Base-by-base conservation (phyloP, 2,113 vertebrate genomes). In the Sorex araneus region DNA sequence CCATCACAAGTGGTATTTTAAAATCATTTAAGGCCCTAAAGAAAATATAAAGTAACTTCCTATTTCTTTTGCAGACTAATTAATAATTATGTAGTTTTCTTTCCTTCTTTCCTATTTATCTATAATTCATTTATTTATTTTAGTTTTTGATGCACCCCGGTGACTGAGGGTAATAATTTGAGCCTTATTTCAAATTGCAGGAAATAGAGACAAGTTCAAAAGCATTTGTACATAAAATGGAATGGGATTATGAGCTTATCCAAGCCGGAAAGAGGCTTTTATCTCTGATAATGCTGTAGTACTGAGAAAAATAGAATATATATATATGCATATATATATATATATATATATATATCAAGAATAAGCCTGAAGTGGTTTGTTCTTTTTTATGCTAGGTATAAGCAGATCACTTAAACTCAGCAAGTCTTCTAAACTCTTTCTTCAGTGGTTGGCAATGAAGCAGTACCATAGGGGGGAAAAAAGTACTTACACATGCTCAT, bases 191-290 rank as follows among this genome's bases (percentile, higher is more conserved):
- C n/a, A 85, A 82, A 88, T 92, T 10, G 8, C 47, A 93, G 66
- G 50, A 83, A 95, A 90, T 36, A 57, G 43, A 54, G 3, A 85
- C 47, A 66, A 94, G 27, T 8, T n/a, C 34, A 82, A 97, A 95
- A n/a, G 30, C 43, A 57, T 80, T 93, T 88, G 13, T 71, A 83
- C 21, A n/a, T 79, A 87, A 89, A 95, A 94, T 83, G 8, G 34
- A 86, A 87, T 36, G 71, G 36, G 60, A 93, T 88, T 95, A 92
- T 94, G 71, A 70, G 34, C 60, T 57, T 81, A 90, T 73, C 94
- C 87, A 92, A 88, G 18, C 76, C 60, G 71, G 18, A 47, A 89
- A 82, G 43, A 80, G 27, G 57, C n/a, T 79, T 94, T 93, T 94
- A 91, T 50, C 71, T 84, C 8, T 75, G 21, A 84, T 87, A 93